These are phyloP conservation scores for Ammospiza maritima DNA, from an alignment of 2,797 vertebrate species.

Conservation along the genomic window DNA sequence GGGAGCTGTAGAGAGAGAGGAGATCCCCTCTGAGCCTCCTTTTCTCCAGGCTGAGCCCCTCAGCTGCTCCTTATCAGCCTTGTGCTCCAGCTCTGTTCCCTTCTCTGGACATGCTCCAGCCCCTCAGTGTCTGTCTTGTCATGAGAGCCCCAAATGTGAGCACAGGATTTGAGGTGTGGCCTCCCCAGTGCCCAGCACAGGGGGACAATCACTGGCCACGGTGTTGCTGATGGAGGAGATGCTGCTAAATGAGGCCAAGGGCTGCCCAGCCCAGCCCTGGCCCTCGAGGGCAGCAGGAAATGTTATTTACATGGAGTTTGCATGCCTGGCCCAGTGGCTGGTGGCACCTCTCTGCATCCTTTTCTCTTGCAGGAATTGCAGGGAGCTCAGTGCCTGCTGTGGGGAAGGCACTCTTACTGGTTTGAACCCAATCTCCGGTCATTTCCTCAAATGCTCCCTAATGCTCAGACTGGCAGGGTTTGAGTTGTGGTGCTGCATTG, in stretches of 20 bases:
- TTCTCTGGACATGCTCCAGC: background rate
- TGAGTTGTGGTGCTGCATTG: background rate
- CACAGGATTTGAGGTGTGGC: fast-evolving
- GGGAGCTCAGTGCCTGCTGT: background rate
- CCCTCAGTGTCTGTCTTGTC: background rate
- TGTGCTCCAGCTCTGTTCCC: background rate
- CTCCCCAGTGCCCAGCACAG: background rate
- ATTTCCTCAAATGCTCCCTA: background rate
- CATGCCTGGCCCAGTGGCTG: background rate
- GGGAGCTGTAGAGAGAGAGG: background rate
- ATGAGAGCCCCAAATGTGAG: background rate
- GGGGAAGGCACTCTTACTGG: background rate
- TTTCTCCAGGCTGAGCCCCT: background rate
- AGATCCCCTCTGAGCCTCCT: background rate
- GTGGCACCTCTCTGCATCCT: background rate
- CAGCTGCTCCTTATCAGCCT: background rate
- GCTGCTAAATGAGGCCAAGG: background rate
- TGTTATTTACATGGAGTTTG: background rate
- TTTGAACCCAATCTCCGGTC: background rate
- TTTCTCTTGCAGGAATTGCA: background rate
- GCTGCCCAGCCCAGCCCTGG: background rate
- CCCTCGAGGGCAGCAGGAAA: fast-evolving
- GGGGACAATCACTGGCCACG: fast-evolving
- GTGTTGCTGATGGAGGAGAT: background rate
- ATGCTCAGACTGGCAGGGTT: background rate